phyloP scores from a whole-genome alignment of 2,113 vertebrate genomes.

The Irena cyanogastra region DNA sequence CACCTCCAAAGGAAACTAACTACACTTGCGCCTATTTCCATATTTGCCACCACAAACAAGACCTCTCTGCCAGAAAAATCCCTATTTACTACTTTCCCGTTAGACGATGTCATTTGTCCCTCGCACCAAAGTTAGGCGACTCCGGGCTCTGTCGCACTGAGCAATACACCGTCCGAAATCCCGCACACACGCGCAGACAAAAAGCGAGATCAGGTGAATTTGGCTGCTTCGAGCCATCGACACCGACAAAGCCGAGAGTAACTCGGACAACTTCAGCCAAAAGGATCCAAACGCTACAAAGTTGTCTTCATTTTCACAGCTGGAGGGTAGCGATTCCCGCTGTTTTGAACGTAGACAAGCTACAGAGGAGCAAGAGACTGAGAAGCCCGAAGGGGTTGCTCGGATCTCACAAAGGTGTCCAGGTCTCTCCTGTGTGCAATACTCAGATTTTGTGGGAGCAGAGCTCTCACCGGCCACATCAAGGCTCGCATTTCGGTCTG shows the following conservation, averaged over 20 bases:
- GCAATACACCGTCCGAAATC: accelerated
- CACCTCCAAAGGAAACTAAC: neutral
- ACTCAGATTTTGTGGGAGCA: neutral
- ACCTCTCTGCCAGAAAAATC: neutral
- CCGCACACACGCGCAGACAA: accelerated
- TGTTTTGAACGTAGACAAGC: accelerated
- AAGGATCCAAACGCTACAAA: neutral
- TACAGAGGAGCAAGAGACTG: neutral
- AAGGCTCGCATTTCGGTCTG: neutral
- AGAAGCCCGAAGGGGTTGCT: neutral
- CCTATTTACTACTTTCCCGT: neutral
- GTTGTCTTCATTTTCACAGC: neutral
- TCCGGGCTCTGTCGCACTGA: accelerated
- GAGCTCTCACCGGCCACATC: neutral
- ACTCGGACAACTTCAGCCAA: neutral
- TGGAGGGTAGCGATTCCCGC: neutral
- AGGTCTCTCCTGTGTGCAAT: accelerated
- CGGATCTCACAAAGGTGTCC: neutral
- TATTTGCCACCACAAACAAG: neutral
- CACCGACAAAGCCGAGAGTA: accelerated
- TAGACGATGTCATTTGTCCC: neutral
- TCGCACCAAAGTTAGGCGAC: neutral
- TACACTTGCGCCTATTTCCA: neutral
- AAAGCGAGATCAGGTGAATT: neutral
- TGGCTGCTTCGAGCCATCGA: neutral